These are phyloP conservation scores for Antitype chi DNA, from an alignment of 2,888 invertebrate species.

Conservation along the genomic window DNA sequence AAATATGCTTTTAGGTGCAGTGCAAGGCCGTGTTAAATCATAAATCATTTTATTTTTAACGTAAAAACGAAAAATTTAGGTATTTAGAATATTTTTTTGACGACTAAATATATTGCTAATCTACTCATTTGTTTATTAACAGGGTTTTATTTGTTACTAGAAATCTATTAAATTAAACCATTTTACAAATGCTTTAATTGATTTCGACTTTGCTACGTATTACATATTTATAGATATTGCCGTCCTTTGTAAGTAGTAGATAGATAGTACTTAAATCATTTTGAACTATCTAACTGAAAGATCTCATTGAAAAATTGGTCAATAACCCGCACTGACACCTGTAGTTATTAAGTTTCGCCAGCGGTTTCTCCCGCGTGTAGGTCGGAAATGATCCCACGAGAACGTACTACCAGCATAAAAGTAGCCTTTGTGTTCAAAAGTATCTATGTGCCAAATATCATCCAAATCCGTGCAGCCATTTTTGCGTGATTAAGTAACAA, in stretches of 20 bases:
- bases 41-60: constrained; percentile 46
- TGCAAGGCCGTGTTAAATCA: constrained; percentile 40
- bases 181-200: background rate
- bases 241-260: background rate
- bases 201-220: no score
- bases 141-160: background rate
- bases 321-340: background rate
- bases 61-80: constrained; percentile 5
- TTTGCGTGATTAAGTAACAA: no score
- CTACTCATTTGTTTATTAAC: background rate
- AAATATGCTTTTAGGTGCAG: constrained; percentile 44
- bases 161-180: background rate
- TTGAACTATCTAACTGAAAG: background rate
- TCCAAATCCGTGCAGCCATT: no score
- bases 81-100: background rate
- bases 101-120: constrained; percentile 14
- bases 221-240: background rate
- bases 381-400: no score
- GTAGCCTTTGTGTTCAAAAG: no score
- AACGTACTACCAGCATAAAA: no score
- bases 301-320: background rate
- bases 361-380: no score
- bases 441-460: no score
- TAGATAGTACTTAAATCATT: background rate
- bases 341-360: background rate